A percentile compares a stretch with the other conserved stretches of the same genome.
Conservation (phyloP, 2,888 invertebrate species). For the Monochamus alternatus region DNA sequence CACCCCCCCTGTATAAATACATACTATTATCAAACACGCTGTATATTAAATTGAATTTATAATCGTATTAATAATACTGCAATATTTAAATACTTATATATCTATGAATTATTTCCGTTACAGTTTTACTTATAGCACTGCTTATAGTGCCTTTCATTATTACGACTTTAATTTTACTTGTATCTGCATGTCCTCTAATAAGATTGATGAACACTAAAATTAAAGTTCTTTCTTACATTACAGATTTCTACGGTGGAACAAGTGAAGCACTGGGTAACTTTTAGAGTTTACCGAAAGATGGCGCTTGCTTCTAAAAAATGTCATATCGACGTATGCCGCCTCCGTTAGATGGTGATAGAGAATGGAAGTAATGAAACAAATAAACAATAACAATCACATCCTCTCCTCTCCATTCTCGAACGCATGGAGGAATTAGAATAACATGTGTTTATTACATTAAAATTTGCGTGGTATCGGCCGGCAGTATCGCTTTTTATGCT, state of each 20-base stretch:
- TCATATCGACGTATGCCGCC: not conserved
- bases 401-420: conserved; percentile 15
- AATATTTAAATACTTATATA: too few relatives aligned
- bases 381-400: conserved; percentile 21
- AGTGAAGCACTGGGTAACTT: too few relatives aligned
- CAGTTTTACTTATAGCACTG: too few relatives aligned
- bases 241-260: not conserved
- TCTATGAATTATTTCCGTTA: too few relatives aligned
- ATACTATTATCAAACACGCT: too few relatives aligned
- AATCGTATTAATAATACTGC: too few relatives aligned
- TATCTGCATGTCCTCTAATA: too few relatives aligned
- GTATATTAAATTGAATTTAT: too few relatives aligned
- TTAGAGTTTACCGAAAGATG: not conserved
- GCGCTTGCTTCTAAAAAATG: not conserved
- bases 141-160: too few relatives aligned
- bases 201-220: not conserved
- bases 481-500: conserved; percentile 14
- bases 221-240: not conserved
- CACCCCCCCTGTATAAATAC: too few relatives aligned
- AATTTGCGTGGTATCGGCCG: conserved; percentile 5
- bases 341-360: conserved; percentile 15
- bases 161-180: too few relatives aligned
- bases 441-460: conserved; percentile 25
- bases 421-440: conserved; percentile 24
- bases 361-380: not conserved